Percentiles rank a stretch among this genome's conserved stretches.
Conservation (phyloP, 2,888 invertebrate species). For the Pachymerium ferrugineum region DNA sequence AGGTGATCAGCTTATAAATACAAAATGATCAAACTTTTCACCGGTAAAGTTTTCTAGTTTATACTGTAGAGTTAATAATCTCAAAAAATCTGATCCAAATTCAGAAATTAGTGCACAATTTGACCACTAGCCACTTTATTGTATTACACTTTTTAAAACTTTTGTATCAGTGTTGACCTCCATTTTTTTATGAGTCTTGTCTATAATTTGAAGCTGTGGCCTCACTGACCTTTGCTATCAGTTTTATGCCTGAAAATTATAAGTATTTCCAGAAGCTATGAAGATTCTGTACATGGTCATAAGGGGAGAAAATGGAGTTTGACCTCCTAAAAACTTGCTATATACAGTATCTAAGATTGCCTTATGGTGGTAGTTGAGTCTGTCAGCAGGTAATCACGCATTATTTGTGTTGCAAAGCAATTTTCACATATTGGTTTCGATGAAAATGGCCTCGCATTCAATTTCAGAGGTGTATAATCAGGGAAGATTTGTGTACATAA, state of each 20-base stretch:
- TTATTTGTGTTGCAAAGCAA: background rate
- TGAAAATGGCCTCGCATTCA: background rate
- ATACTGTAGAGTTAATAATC: no score
- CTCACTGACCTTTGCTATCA: slow-evolving; percentile 19
- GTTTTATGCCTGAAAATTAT: slow-evolving; percentile 27
- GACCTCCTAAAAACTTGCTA: slow-evolving; percentile 8
- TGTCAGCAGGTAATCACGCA: slow-evolving; percentile 17
- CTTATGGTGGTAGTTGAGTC: background rate
- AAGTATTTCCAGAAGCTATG: slow-evolving; percentile 25
- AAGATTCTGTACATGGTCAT: slow-evolving; percentile 1
- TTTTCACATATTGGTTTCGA: background rate
- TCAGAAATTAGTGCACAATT: no score
- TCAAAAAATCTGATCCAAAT: no score
- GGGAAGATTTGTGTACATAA: slow-evolving; percentile 10
- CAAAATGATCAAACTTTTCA: no score
- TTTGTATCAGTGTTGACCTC: background rate
- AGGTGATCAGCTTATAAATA: no score
- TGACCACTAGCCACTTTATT: no score
- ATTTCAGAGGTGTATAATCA: slow-evolving; percentile 21
- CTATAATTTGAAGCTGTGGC: slow-evolving; percentile 23
- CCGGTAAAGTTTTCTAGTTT: no score
- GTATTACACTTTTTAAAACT: no score
- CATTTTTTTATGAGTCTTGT: background rate
- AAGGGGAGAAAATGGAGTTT: slow-evolving; percentile 16
- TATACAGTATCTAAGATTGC: background rate